Base-by-base conservation (phyloP, 2,113 vertebrate genomes). In the Litocranius walleri region DNA sequence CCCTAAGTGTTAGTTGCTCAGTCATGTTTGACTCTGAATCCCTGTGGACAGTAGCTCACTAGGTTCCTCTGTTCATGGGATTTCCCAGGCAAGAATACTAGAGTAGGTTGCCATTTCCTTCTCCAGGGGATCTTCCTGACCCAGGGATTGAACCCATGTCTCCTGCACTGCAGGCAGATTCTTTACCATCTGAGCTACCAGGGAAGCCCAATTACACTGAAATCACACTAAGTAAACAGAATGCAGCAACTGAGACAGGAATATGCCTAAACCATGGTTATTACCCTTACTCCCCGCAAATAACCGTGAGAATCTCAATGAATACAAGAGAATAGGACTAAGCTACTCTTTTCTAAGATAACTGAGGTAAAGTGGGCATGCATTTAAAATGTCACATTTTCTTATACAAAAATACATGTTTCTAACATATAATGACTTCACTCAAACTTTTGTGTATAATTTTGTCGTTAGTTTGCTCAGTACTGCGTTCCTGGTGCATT, bases 391-490 rank as follows among this genome's bases (percentile, higher is more conserved):
- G 92, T n/a, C 6, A 67, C n/a, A 77, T 97, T 97, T 97, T 74
- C 81, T 95, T 87, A 88, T 33, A 92, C 19, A 97, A 56, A 56
- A 54, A 81, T 93, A 90, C 43, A 40, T 40, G 67, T 96, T 98
- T 89, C 54, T 90, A 48, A 62, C 16, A 71, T 88, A 64, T 54
- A 86, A n/a, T 77, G 96, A 98, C 97, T 98, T 97, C 93, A 94
- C 94, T 96, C 62, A 93, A 98, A 98, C 87, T 27, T 91, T 43
- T 27, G 90, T 74, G 82, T 96, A 88, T 91, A 98, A 96, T 98
- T 98, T 98, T 98, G 97, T 98, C 98, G 98, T 98, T 97, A 98
- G 95, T 88, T 98, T 98, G 97, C 95, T 97, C 85, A 96, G 57
- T 96, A 64, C 87, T 97, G 96, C 61, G 97, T 98, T 98, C 93